Evolutionary conservation across 1,140 invertebrate species (phyloP), one percentile per base, ranked within the genome.

Genomic region (Eubasilissa regina): DNA sequence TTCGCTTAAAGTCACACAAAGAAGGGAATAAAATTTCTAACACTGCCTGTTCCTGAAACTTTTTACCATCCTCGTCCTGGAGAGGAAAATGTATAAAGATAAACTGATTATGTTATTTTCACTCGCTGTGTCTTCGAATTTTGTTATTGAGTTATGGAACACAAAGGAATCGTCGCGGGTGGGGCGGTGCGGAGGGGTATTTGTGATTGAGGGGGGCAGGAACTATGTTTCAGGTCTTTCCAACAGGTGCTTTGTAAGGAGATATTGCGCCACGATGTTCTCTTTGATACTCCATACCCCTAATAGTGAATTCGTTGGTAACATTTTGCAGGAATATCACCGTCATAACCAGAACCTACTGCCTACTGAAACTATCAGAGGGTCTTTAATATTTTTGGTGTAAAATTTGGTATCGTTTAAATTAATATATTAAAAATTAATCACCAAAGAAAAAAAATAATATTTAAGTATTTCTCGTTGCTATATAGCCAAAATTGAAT

Each of bases 21-120:
- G 25, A 35, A 35, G 25, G 17, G 17, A 55, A 55, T 55, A 55
- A 55, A 55, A 55, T n/a, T 55, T n/a, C 17, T 55, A n/a, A n/a
- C 51, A n/a, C 17, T 55, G 35, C 35, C 13, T 66, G 17, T 66
- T 15, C 7, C 55, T 19, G 17, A 17, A 21, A 17, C 45, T 21
- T 43, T 66, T 44, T 58, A 47, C 73, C 62, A 45, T 55, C 35
- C 25, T 25, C 25, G 19, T 75, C 45, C 17, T 10, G 11, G 53
- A 51, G n/a, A 58, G 78, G 64, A 76, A 80, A 80, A 80, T 70
- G 74, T 80, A 80, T 76, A 80, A 75, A 80, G 79, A 76, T 80
- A 80, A 76, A 75, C 73, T 80, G 73, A 80, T 80, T 80, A 80
- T 45, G 74, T 76, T 72, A 80, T 80, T 80, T 70, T 80, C 73